These are phyloP conservation scores for Polydrusus pterygomalis DNA, from an alignment of 2,888 invertebrate species.

Conservation along the genomic window DNA sequence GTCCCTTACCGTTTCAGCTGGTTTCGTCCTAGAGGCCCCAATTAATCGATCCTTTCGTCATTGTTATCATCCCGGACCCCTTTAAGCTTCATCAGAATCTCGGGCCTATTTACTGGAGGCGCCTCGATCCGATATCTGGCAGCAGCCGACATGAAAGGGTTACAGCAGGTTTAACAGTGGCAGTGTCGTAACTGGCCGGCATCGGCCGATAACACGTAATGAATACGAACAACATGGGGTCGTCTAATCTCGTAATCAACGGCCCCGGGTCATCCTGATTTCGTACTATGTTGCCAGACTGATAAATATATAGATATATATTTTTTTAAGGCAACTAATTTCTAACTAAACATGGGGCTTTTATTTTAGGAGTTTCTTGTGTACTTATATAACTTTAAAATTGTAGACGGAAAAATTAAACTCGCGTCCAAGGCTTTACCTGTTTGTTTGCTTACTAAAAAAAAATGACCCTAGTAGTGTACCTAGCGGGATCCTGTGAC, in stretches of 20 bases:
- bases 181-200: slow-evolving; percentile 43
- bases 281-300: slow-evolving; percentile 41
- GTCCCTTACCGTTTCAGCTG: background rate
- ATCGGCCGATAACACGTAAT: slow-evolving; percentile 56
- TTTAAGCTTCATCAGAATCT: slow-evolving; percentile 50
- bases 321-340: too few species aligned
- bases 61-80: slow-evolving; percentile 49
- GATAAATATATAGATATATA: background rate
- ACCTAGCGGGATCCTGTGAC: too few species aligned
- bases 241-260: slow-evolving; percentile 50
- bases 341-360: too few species aligned
- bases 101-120: slow-evolving; percentile 50
- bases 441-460: too few species aligned
- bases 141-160: slow-evolving; percentile 52
- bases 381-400: too few species aligned
- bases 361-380: too few species aligned
- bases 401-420: too few species aligned
- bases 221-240: slow-evolving; percentile 53
- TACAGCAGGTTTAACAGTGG: slow-evolving; percentile 49
- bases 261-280: slow-evolving; percentile 42
- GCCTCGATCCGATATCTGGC: slow-evolving; percentile 51
- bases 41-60: slow-evolving; percentile 53
- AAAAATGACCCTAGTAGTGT: too few species aligned
- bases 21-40: slow-evolving; percentile 20
- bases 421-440: too few species aligned